Evolutionary conservation across 2,113 vertebrate genomes (phyloP), one percentile per base, ranked within the genome.

Genomic region (Apodemus speciosus): DNA sequence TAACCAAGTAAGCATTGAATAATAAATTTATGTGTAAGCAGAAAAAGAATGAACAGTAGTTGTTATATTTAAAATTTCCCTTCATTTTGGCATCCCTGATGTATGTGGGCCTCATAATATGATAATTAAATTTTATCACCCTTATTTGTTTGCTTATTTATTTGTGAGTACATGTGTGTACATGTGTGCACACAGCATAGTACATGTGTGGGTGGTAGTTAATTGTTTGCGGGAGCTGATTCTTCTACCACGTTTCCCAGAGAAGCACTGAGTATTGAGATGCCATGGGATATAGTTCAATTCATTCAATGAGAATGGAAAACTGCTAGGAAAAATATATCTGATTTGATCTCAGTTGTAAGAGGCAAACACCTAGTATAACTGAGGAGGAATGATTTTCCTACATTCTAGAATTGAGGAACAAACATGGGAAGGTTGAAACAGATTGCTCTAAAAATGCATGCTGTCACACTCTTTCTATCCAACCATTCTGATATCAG

Each of bases 11-110:
- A 88, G 25, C 14, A 90, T 56, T 76, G 43, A 80, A 75, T 88
- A 88, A 93, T 66, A 80, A 88, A 73, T 75, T 18, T 27, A 3
- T 79, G 53, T 91, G 23, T 94, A 89, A 23, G 16, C 6, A 71
- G 43, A 53, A 92, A 81, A 91, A 92, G 60, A 92, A 86, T 77
- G 7, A 89, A 58, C 6, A 21, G 7, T 91, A 49, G 27, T 16
- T 16, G 15, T 2, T 53, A 92, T 49, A 6, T 35, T 35, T 85
- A 38, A 94, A 94, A 66, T 84, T 89, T 68, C 66, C 20, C 6
- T 81, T 81, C 35, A 89, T 95, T 62, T 73, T 38, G 8, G 64
- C 43, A 43, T 83, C 32, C 32, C 21, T 25, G 71, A 66, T 30
- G 84, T 83, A 68, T 83, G 8, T 91, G 68, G 16, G 23, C 3